phyloP scores from a whole-genome alignment of 2,888 invertebrate species.

The Ochropleura leucogaster region DNA sequence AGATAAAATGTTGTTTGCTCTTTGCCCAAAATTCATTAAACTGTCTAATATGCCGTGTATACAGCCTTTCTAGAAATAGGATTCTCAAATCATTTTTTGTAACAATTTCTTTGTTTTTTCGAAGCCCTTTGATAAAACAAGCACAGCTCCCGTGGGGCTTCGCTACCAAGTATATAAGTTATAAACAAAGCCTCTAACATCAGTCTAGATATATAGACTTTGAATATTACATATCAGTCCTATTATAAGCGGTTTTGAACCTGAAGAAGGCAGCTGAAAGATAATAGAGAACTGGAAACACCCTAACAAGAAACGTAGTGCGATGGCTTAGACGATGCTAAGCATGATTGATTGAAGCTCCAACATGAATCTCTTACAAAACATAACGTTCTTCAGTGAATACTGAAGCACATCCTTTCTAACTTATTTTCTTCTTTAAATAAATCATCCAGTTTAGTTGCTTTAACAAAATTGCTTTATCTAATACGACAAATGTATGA shows the following conservation, averaged over 20 bases:
- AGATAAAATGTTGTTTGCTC: constrained; percentile 38
- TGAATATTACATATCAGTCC: constrained; percentile 41
- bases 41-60: not conserved
- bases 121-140: not conserved
- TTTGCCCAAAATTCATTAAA: constrained; percentile 42
- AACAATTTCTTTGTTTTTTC: constrained; percentile 1
- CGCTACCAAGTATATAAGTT: not conserved
- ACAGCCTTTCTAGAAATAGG: not conserved
- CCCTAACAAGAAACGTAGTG: constrained; percentile 21
- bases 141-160: not conserved
- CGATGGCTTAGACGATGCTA: constrained; percentile 17
- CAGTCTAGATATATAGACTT: constrained; percentile 33
- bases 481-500: constrained; percentile 65
- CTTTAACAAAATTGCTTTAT: constrained; percentile 41
- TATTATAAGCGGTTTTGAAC: constrained; percentile 37
- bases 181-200: constrained; percentile 16
- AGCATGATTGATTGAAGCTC: constrained; percentile 33
- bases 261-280: constrained; percentile 37
- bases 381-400: constrained; percentile 7
- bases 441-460: constrained; percentile 23
- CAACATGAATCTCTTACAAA: constrained; percentile 20
- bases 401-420: not conserved
- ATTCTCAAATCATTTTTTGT: not conserved
- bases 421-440: not conserved
- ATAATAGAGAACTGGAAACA: constrained; percentile 25